Evolutionary conservation across 2,888 invertebrate species (phyloP), one percentile per base, ranked within the genome.

Genomic region (Aromia moschata): DNA sequence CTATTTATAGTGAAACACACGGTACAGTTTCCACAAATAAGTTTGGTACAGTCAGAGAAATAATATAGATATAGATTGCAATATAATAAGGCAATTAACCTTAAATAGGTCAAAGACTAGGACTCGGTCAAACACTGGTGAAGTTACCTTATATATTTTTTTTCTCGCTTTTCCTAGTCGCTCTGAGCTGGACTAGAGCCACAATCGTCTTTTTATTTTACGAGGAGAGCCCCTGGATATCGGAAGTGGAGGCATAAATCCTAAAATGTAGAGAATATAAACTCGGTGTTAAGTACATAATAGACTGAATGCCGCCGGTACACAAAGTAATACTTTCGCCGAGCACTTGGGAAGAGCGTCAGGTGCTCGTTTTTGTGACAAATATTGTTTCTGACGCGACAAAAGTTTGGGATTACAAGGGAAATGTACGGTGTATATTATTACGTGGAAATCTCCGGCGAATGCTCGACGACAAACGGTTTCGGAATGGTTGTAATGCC

Each of bases 351-450:
- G 41, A 41, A 41, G 11, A 14, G 16, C n/a, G 41, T 41, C 41
- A 41, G 41, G 41, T 41, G 41, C 17, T 41, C 17, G 10, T 41
- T 14, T 41, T 41, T 41, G 4, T 41, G 41, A 15, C 41, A 41
- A 16, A 41, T 17, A 41, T 41, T 41, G n/a, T 41, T 41, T 16
- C 17, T 41, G 17, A 15, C 5, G 41, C 41, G 41, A 7, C 25
- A 25, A 25, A 25, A 25, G 25, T 25, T 25, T 7, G 4, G 25
- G 25, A 25, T 25, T 25, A 25, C 4, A 5, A 25, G 25, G 25
- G 7, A 25, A 25, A 25, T 25, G 25, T 25, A 25, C 7, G 25
- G 25, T 25, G 25, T 25, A 25, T 25, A 25, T 5, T 25, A 25
- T n/a, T n/a, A n/a, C n/a, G n/a, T 7, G 25, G 25, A 7, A 25